Evolutionary conservation across 2,113 vertebrate genomes (phyloP).

Genomic region (Chrysochloris asiatica): DNA sequence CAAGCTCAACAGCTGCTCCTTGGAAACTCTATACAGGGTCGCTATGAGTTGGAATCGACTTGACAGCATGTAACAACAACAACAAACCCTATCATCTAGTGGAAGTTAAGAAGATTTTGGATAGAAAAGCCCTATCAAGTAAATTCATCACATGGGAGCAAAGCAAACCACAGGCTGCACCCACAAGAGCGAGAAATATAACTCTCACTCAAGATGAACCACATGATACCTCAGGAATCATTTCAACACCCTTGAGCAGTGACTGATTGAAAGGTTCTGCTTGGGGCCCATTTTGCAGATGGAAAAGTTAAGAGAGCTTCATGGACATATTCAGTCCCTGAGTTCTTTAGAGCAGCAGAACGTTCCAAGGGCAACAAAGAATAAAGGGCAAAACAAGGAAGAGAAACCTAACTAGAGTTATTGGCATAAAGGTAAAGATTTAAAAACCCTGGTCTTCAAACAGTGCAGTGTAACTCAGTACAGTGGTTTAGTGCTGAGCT

Average conservation of each 20-base stretch:
- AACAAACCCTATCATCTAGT: too few relatives aligned
- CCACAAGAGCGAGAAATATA: background rate
- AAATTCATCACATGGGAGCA: too few relatives aligned
- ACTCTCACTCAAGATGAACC: background rate
- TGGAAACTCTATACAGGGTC: too few relatives aligned
- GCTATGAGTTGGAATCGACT: too few relatives aligned
- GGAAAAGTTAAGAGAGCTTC: background rate
- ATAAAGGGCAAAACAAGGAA: background rate
- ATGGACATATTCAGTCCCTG: background rate
- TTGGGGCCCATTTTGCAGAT: background rate
- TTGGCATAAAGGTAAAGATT: background rate
- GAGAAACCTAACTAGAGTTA: background rate
- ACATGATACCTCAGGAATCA: background rate
- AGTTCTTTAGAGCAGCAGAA: background rate
- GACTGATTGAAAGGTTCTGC: background rate
- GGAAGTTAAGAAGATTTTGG: too few relatives aligned
- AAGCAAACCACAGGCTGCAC: background rate
- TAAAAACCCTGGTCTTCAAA: background rate
- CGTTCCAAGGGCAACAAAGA: background rate
- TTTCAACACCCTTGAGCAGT: background rate
- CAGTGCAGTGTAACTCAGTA: background rate
- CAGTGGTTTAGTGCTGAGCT: background rate
- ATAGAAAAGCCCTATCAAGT: too few relatives aligned
- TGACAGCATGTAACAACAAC: too few relatives aligned
- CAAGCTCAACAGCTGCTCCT: too few relatives aligned